Percentiles rank a stretch among this genome's conserved stretches.
Conservation (phyloP, 2,113 vertebrate genomes). For the Cyanocitta stelleri region DNA sequence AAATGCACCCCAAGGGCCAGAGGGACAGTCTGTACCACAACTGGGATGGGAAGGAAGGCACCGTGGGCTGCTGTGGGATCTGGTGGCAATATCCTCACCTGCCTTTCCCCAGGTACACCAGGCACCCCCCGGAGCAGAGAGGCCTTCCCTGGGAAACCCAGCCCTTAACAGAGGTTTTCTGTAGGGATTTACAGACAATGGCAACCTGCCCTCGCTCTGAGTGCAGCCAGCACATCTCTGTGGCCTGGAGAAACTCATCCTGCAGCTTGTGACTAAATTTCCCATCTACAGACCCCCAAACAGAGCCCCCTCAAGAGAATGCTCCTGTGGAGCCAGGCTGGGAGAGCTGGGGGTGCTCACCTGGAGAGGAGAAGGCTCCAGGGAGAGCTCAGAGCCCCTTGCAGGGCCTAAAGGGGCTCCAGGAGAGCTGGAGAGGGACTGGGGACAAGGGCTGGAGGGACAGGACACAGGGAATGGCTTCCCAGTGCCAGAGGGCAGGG, state of each 20-base stretch:
- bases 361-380: neutral
- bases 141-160: neutral
- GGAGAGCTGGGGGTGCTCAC: neutral
- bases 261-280: neutral
- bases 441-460: neutral
- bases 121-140: too few species aligned
- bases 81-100: neutral
- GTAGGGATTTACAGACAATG: neutral
- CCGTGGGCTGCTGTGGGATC: rapidly evolving
- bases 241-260: neutral
- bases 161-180: neutral
- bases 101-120: neutral
- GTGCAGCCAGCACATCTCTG: neutral
- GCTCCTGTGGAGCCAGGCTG: neutral
- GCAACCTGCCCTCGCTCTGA: neutral
- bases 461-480: neutral
- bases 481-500: neutral
- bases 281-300: neutral
- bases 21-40: neutral
- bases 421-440: neutral
- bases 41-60: too few species aligned
- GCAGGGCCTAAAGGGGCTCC: rapidly evolving
- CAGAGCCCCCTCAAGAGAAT: neutral
- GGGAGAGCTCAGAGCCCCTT: rapidly evolving
- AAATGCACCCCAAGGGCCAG: neutral